Base-by-base conservation (phyloP, 2,797 vertebrate species). In the Pelobates cultripes region DNA sequence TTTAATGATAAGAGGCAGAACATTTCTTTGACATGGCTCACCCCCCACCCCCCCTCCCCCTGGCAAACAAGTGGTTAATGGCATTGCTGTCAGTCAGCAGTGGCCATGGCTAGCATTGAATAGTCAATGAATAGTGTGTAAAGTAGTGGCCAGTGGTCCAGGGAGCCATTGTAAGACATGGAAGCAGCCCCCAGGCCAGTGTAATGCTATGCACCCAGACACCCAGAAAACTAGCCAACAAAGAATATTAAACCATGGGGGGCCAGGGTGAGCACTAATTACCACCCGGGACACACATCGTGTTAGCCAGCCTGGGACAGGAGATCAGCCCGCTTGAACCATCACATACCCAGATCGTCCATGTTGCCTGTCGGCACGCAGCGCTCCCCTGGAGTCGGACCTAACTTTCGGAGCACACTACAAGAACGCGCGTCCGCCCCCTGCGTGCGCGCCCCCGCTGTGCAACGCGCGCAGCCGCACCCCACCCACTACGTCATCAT, bases 331-430 rank as follows among this genome's bases (percentile, higher is more conserved):
- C 15, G 55, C 6, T 42, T 7, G 42, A 40, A 8, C 44, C 42
- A 10, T 45, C 47, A 79, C 82, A 75, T 60, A 84, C 82, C 82
- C 68, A 84, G 73, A 42, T 84, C 82, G 73, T 84, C 82, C 82
- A 84, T 84, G 82, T 75, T 64, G 67, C 82, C 72, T 66, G 44
- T 79, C 71, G 41, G 53, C 43, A 77, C 82, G 67, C 43, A 74
- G 72, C 73, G 42, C 53, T 77, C 43, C 67, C 77, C n/a, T 28
- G 60, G 60, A 79, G 41, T 80, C 77, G 55, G 47, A 53, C 69
- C 43, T 76, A 84, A 84, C 82, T 84, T 84, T 84, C 77, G 45
- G 77, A 79, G 51, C 79, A 79, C 82, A 76, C 78, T 61, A 60
- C 77, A 75, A 45, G 82, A 64, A 76, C 82, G 82, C 82, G 82